Base-by-base conservation (phyloP, 2,797 vertebrate genomes). In the Clarias laeviceps region DNA sequence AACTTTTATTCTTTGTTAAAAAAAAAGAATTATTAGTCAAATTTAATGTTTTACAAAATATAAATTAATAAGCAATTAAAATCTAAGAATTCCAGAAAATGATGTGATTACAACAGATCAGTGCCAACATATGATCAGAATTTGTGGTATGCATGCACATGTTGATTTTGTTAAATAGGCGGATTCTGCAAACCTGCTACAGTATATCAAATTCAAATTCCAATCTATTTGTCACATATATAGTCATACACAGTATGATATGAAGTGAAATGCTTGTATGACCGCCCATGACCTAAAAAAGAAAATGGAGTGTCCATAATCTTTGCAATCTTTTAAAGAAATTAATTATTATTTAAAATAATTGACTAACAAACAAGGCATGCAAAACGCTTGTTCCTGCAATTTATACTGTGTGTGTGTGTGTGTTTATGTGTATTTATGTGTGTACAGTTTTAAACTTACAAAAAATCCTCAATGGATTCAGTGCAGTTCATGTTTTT, bases 391-490 rank as follows among this genome's bases (percentile, higher is more conserved):
- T 32, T 66, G 15, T 29, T 66, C 17, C 14, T 18, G 15, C 15
- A 62, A 62, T 11, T 24, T 32, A 66, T 66, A 32, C 4, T 12
- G 40, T 70, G 34, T 70, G 34, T 40, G 3, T 70, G 40, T 45
- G 37, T 45, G 69, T 73, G 70, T 54, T 14, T 54, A 1, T 73
- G 12, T 54, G 37, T 56, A 50, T 73, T n/a, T 83, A n/a, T 29
- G 24, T 40, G 5, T 0, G 22, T 45, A 15, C 2, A 27, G 2
- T 72, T 45, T 70, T 34, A 11, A 34, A 94, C 94, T 92, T 62
- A 97, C 96, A 76, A 78, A 72, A 91, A 91, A 86, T 97, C 96
- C 90, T 97, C 96, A 2, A 96, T 91, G 4, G 95, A 94, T 87
- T 92, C 57, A 20, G 22, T 89, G 87, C 84, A 92, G 62, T 90